These are phyloP conservation scores for Thermophis baileyi DNA, from an alignment of 2,113 vertebrate species.

Conservation along the genomic window DNA sequence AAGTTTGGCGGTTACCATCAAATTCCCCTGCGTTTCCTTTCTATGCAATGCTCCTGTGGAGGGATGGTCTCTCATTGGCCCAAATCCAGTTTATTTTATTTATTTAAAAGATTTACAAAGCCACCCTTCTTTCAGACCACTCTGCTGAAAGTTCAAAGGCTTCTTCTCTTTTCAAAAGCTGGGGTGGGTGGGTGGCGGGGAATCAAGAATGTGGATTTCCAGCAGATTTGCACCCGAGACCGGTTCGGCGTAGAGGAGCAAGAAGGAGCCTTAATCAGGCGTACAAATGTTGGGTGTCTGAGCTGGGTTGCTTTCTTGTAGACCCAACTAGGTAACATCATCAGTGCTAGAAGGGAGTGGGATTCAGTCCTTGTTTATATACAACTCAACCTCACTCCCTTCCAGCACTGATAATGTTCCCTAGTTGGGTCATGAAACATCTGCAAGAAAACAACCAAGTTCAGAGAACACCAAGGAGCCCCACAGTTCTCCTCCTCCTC, in stretches of 20 bases:
- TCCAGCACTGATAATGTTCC: too few relatives aligned
- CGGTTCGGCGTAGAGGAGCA: neutral
- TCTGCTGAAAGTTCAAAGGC: neutral
- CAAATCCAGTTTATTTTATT: neutral
- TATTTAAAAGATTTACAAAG: neutral
- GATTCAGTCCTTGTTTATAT: too few relatives aligned
- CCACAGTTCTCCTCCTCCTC: too few relatives aligned
- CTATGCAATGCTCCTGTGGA: neutral
- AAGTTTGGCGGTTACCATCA: conserved; percentile 16
- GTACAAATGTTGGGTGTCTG: neutral
- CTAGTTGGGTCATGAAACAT: too few relatives aligned
- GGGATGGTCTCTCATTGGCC: neutral
- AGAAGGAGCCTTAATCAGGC: neutral
- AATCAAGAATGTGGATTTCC: neutral
- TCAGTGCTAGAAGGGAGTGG: too few relatives aligned
- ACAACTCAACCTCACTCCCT: too few relatives aligned
- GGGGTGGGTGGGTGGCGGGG: fast-evolving
- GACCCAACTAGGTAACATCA: too few relatives aligned
- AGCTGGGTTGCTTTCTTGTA: too few relatives aligned
- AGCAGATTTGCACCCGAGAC: neutral
- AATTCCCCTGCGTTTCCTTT: neutral
- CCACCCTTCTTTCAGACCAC: neutral
- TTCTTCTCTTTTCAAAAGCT: neutral
- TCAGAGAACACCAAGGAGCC: neutral
- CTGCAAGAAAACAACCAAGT: neutral